Conservation (phyloP, 1,140 invertebrate species). For the Formica selysi region DNA sequence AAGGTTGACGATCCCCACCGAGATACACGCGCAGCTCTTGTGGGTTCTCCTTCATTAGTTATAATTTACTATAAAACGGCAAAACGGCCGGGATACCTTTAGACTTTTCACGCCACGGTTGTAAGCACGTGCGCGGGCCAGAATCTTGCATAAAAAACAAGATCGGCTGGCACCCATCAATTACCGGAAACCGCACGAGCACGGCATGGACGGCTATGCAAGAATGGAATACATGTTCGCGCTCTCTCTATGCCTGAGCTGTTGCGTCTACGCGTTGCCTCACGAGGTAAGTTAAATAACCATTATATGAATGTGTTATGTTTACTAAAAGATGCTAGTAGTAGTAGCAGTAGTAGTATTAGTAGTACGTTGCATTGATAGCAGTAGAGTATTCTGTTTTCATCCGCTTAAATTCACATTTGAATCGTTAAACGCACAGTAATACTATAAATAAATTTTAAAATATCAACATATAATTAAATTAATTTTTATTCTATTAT, state of each 20-base stretch:
- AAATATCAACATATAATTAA: background rate
- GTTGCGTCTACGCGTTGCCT: slow-evolving; percentile 72
- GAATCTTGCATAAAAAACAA: slow-evolving; percentile 59
- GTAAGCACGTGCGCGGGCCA: slow-evolving; percentile 42
- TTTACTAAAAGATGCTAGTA: background rate
- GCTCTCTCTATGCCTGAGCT: slow-evolving; percentile 66
- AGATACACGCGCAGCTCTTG: slow-evolving; percentile 13
- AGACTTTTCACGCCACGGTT: slow-evolving; percentile 79
- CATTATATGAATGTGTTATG: background rate
- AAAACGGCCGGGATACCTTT: slow-evolving; percentile 81
- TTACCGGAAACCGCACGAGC: slow-evolving; percentile 22
- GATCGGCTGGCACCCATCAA: slow-evolving; percentile 12
- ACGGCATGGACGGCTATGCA: slow-evolving; percentile 59
- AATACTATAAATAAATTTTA: background rate
- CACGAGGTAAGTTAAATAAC: slow-evolving; percentile 77
- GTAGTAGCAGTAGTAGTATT: background rate
- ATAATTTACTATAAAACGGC: slow-evolving; percentile 87
- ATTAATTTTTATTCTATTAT: background rate
- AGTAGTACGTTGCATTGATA: background rate
- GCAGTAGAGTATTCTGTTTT: background rate
- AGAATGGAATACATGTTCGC: slow-evolving; percentile 46
- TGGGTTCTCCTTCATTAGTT: slow-evolving; percentile 82
- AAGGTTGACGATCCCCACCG: slow-evolving; percentile 84
- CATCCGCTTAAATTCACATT: background rate
- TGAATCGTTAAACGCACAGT: background rate